Conservation (phyloP, 1,140 invertebrate genomes). For the Drosophila carrolli region DNA sequence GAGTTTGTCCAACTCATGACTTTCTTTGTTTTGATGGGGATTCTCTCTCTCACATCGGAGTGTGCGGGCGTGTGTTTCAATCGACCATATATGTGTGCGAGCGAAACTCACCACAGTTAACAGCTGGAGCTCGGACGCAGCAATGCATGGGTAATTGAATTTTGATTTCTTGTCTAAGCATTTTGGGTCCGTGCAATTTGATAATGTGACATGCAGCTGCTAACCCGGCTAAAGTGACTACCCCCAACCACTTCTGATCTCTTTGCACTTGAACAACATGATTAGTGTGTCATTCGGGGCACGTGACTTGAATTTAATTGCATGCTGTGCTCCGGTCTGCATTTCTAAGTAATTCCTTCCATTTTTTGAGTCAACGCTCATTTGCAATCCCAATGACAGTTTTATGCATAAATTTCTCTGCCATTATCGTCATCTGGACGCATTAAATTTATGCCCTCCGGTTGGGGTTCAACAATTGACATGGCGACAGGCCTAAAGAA, state of each 20-base stretch:
- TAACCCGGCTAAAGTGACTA: conserved; percentile 52
- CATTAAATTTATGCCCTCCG: conserved; percentile 30
- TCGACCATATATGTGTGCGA: conserved; percentile 8
- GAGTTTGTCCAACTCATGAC: conserved; percentile 60
- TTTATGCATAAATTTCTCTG: conserved; percentile 50
- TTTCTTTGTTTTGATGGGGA: conserved; percentile 78
- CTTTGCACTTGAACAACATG: conserved; percentile 42
- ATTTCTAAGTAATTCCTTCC: conserved; percentile 25
- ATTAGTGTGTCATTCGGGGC: conserved; percentile 70
- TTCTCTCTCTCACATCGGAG: conserved; percentile 40
- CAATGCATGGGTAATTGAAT: conserved; percentile 69
- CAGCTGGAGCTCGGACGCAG: conserved; percentile 39
- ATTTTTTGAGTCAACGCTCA: conserved; percentile 46
- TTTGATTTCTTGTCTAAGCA: conserved; percentile 63
- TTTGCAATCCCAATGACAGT: conserved; percentile 60
- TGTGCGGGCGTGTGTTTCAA: conserved; percentile 1
- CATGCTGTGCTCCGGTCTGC: conserved; percentile 15
- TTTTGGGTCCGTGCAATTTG: conserved; percentile 46
- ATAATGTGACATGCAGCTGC: conserved; percentile 69
- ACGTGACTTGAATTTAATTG: conserved; percentile 71
- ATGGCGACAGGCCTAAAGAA: not conserved
- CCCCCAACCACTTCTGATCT: not conserved
- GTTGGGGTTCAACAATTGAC: conserved; percentile 17
- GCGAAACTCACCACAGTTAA: conserved; percentile 67
- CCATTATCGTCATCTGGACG: conserved; percentile 22